phyloP scores from a whole-genome alignment of 2,888 invertebrate species.

The Melikaiella ostensackeni region DNA sequence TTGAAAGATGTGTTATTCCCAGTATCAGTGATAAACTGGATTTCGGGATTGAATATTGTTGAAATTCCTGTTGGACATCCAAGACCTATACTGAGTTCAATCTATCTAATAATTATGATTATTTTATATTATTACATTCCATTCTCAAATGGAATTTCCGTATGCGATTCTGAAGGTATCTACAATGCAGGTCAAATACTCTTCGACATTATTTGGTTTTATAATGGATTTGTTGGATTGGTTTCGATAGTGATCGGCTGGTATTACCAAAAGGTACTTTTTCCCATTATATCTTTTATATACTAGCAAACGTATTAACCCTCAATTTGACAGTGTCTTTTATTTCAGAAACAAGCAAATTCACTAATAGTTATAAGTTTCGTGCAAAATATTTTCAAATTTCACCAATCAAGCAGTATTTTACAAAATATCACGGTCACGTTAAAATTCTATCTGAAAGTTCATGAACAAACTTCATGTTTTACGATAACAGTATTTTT shows the following conservation, averaged over 20 bases:
- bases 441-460: no score
- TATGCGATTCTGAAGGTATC: not conserved
- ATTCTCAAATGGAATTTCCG: not conserved
- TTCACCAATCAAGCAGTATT: no score
- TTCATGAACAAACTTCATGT: no score
- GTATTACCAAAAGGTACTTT: not conserved
- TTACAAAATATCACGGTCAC: no score
- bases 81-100: conserved; percentile 47
- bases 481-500: no score
- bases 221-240: not conserved
- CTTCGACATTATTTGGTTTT: not conserved
- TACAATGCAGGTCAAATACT: not conserved
- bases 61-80: conserved; percentile 53
- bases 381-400: no score
- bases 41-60: conserved; percentile 53
- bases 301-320: no score
- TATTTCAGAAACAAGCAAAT: no score
- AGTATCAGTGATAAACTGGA: conserved; percentile 45
- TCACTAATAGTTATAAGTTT: no score
- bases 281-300: not conserved
- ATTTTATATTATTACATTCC: not conserved
- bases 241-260: not conserved
- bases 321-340: no score
- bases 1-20: conserved; percentile 8
- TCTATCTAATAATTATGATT: conserved; percentile 37